Evolutionary conservation across 1,140 invertebrate genomes (phyloP).

Genomic region (Brachionus rubens): DNA sequence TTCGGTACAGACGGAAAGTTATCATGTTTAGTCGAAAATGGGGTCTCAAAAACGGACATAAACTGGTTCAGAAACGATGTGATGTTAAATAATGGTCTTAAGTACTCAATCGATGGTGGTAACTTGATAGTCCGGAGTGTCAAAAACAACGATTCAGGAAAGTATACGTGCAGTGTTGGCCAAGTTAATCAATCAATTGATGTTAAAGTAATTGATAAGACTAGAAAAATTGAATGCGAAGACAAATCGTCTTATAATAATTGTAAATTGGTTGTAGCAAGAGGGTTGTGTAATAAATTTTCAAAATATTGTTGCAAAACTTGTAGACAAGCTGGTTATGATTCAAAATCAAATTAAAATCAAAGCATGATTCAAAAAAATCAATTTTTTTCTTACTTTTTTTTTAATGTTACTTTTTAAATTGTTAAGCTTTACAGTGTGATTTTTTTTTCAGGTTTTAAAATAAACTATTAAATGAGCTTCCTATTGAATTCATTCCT

Average conservation of each 20-base stretch:
- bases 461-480: too few relatives aligned
- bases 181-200: conserved; percentile 2
- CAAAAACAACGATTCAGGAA: background rate
- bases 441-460: too few relatives aligned
- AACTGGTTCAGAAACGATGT: conserved; percentile 20
- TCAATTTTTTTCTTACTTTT: too few relatives aligned
- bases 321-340: conserved; percentile 15
- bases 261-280: conserved; percentile 15
- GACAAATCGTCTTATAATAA: conserved; percentile 38
- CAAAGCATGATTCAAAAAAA: too few relatives aligned
- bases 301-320: conserved; percentile 32
- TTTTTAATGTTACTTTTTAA: background rate
- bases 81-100: background rate
- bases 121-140: background rate
- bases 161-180: background rate
- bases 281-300: conserved; percentile 17
- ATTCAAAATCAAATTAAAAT: conserved; percentile 14
- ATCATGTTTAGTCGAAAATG: background rate
- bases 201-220: background rate
- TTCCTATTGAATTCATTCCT: too few relatives aligned
- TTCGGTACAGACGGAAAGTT: background rate
- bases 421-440: background rate
- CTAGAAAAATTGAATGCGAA: background rate
- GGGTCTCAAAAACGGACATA: background rate
- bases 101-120: conserved; percentile 1